A percentile compares a stretch with the other conserved stretches of the same genome.
phyloP scores from a whole-genome alignment of 53 echinoderm and acorn worm species.

The Temnopleurus reevesii region DNA sequence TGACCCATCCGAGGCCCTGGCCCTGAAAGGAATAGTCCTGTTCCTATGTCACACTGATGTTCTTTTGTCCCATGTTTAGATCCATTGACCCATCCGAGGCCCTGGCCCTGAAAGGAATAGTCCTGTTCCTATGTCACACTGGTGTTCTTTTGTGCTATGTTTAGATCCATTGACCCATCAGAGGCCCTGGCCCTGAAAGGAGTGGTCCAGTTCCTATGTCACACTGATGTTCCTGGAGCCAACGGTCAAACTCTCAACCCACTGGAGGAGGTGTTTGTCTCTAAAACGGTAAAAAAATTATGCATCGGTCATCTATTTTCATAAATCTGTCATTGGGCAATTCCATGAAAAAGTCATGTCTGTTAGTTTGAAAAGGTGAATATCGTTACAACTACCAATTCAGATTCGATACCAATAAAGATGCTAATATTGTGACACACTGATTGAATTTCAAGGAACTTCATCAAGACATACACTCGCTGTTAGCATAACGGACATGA shows the following conservation, averaged over 20 bases:
- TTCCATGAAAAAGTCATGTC: too few relatives aligned
- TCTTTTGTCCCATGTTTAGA: background rate
- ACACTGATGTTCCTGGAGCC: background rate
- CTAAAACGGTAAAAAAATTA: background rate
- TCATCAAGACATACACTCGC: too few relatives aligned
- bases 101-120: constrained; percentile 53
- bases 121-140: too few relatives aligned
- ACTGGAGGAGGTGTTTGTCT: background rate
- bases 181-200: constrained; percentile 47
- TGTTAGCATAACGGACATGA: too few relatives aligned
- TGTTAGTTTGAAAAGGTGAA: too few relatives aligned
- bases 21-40: constrained; percentile 33
- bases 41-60: constrained; percentile 13
- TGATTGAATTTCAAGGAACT: too few relatives aligned
- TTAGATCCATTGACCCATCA: constrained; percentile 52
- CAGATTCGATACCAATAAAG: too few relatives aligned
- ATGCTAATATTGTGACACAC: too few relatives aligned
- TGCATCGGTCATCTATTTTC: too few relatives aligned
- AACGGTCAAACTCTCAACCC: background rate
- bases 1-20: constrained; percentile 40
- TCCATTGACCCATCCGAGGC: constrained; percentile 51
- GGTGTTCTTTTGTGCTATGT: background rate
- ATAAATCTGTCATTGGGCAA: too few relatives aligned
- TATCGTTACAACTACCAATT: too few relatives aligned
- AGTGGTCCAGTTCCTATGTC: constrained; percentile 11